Evolutionary conservation across 2,797 vertebrate species (phyloP).

Genomic region (Tarsius wallacei): DNA sequence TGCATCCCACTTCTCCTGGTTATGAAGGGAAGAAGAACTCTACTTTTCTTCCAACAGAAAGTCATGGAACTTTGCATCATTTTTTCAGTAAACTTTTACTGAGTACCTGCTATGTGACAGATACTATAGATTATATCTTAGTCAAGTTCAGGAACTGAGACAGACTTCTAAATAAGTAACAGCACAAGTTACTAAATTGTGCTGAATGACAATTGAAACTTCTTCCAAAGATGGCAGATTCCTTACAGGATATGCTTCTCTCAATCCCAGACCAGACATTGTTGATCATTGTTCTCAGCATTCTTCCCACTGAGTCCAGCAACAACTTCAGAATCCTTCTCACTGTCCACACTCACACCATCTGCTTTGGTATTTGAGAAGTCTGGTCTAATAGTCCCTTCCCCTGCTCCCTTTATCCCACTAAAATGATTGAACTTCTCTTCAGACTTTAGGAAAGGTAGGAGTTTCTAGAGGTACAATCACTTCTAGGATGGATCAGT

Average conservation of each 20-base stretch:
- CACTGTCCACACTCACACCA: neutral
- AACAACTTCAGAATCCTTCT: slow-evolving; percentile 2
- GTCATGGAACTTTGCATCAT: neutral
- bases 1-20: neutral
- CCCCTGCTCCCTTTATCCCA: neutral
- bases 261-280: neutral
- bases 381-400: neutral
- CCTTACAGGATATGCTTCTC: neutral
- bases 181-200: neutral
- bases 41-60: neutral
- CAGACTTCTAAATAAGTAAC: slow-evolving; percentile 33
- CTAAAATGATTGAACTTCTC: neutral
- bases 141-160: neutral
- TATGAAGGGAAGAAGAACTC: neutral
- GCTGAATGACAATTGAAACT: neutral
- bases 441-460: neutral
- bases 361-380: neutral
- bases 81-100: slow-evolving; percentile 28
- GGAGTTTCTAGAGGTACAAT: neutral
- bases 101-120: neutral
- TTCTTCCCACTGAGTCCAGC: neutral
- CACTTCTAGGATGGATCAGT: neutral
- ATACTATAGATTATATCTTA: neutral
- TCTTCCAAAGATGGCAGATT: neutral
- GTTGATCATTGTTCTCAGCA: neutral